Evolutionary conservation across 2,113 vertebrate genomes (phyloP).

Genomic region (Taxidea taxus): DNA sequence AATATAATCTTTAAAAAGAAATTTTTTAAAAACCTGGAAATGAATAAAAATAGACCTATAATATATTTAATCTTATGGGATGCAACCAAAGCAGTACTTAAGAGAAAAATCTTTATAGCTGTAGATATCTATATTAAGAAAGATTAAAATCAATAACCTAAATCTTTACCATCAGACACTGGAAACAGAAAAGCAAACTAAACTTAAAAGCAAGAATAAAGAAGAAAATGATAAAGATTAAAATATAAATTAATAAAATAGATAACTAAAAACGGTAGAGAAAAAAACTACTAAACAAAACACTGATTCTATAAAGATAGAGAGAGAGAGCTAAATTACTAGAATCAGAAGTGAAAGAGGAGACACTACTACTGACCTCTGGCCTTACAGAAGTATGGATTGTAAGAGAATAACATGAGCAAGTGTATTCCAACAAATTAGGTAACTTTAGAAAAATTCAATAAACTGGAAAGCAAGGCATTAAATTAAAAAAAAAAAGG

Average conservation of each 20-base stretch:
- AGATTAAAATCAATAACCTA: background rate
- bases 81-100: background rate
- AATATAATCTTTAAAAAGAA: background rate
- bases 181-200: background rate
- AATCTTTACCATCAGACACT: background rate
- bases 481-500: background rate
- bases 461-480: background rate
- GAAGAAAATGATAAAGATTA: background rate
- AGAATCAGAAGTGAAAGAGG: background rate
- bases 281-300: background rate
- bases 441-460: background rate
- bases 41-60: background rate
- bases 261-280: background rate
- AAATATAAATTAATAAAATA: background rate
- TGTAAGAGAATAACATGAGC: background rate
- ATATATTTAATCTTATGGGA: background rate
- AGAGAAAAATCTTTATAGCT: background rate
- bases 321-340: background rate
- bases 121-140: background rate
- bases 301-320: background rate
- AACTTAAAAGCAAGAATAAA: background rate
- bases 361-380: background rate
- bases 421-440: background rate
- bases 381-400: background rate
- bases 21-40: background rate